Evolutionary conservation across 2,888 invertebrate species (phyloP), one percentile per base, ranked within the genome.

Genomic region (Amiota mariae): DNA sequence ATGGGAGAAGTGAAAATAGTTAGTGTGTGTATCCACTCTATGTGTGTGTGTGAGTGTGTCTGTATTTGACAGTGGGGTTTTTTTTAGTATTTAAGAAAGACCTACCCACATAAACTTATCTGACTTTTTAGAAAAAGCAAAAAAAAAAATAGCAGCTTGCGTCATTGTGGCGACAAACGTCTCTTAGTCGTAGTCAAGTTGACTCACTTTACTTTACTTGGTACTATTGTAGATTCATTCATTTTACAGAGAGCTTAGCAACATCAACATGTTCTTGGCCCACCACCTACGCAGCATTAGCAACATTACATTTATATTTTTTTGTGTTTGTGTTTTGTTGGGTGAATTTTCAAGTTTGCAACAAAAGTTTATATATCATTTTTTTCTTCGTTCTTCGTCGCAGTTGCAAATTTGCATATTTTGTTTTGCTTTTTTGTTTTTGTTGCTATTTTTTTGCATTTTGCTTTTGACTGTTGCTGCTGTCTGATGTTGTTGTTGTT

Each of bases 241-340:
- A 36, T 36, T 36, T 36, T 36, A 36, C 4, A 36, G 36, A 36
- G 36, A 36, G 8, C 36, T 36, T 36, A 36, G 36, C 8, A 36
- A 51, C 3, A 59, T 51, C 67, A 51, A 68, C 67, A 49, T 54
- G 67, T 66, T 59, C 24, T 68, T 68, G 54, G 67, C 67, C 67
- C 67, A 68, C 67, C 51, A 68, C 51, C 67, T 18, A 15, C 57
- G 20, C 57, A 15, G 11, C 57, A 59, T 11, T 18, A n/a, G 20
- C n/a, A 36, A 68, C 67, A 47, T n/a, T 18, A 68, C 24, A 68
- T 68, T 59, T 59, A 20, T 15, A 20, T 20, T 59, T 51, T 54
- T 54, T 54, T 54, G 2, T 36, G 2, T 36, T 36, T 36, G 36
- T 6, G 59, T 36, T 36, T 63, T 63, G 18, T 36, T 63, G 24